Conservation (phyloP, 2,797 vertebrate genomes). For the Rhinoraja longicauda region DNA sequence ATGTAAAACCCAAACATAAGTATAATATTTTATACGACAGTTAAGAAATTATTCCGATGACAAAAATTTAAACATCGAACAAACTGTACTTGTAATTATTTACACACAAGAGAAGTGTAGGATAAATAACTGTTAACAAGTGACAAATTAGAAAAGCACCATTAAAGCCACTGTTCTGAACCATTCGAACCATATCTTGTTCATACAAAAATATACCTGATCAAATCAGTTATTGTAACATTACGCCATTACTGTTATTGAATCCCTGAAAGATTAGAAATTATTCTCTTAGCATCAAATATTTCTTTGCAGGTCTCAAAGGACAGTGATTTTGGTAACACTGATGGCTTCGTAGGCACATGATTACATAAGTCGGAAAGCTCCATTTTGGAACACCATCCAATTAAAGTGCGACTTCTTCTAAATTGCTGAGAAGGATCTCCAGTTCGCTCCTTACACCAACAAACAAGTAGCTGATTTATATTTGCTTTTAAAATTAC, state of each 20-base stretch:
- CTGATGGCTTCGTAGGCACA: neutral
- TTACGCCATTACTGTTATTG: neutral
- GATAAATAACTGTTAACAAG: conserved; percentile 1
- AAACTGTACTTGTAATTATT: conserved; percentile 15
- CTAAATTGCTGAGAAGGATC: neutral
- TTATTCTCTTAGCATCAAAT: neutral
- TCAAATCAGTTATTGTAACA: conserved; percentile 34
- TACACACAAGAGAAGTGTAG: neutral
- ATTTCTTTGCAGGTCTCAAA: conserved; percentile 1
- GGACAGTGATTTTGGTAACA: conserved; percentile 6
- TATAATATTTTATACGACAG: neutral
- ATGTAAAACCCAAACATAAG: neutral
- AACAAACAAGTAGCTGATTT: conserved; percentile 33
- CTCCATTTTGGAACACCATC: neutral
- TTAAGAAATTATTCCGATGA: conserved; percentile 15
- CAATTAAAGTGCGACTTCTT: conserved; percentile 33
- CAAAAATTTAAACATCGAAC: neutral
- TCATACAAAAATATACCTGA: conserved; percentile 30
- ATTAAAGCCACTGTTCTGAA: conserved; percentile 17
- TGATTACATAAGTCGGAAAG: neutral
- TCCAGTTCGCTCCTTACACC: neutral
- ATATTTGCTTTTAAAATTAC: neutral
- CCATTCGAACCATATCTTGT: neutral
- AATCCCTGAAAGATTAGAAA: conserved; percentile 13
- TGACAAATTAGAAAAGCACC: conserved; percentile 21